Conservation (phyloP, 2,888 invertebrate genomes). For the Tiliacea citrago region DNA sequence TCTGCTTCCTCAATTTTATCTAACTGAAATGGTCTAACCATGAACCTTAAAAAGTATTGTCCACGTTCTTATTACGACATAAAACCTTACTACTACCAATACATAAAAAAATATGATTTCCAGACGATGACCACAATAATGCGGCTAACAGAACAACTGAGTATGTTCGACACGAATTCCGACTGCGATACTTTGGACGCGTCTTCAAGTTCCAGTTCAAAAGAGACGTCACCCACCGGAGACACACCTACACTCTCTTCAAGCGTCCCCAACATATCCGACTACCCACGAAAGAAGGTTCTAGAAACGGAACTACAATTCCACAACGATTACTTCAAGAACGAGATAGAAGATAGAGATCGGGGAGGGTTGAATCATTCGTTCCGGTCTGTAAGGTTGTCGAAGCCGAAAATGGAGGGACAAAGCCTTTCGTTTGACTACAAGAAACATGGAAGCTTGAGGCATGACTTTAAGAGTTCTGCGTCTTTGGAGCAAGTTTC, state of each 20-base stretch:
- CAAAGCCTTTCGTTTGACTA: constrained; percentile 79
- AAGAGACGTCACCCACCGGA: constrained; percentile 91
- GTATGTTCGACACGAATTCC: constrained; percentile 93
- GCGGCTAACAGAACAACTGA: constrained; percentile 94
- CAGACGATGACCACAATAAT: constrained; percentile 93
- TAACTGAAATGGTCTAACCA: too few species aligned
- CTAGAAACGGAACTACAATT: constrained; percentile 78
- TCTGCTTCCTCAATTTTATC: too few species aligned
- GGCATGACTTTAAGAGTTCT: constrained; percentile 78
- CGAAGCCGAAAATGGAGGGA: constrained; percentile 73
- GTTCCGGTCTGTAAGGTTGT: constrained; percentile 78
- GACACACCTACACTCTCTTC: constrained; percentile 82
- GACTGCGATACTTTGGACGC: constrained; percentile 93
- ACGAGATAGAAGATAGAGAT: constrained; percentile 74
- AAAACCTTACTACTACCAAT: neutral
- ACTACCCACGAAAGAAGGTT: constrained; percentile 68
- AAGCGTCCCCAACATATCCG: constrained; percentile 80
- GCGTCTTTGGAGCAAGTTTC: constrained; percentile 83
- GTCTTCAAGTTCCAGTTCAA: constrained; percentile 90
- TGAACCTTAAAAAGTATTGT: too few species aligned
- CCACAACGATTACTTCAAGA: constrained; percentile 84
- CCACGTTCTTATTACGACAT: neutral
- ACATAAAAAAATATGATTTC: constrained; percentile 45
- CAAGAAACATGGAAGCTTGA: constrained; percentile 76
- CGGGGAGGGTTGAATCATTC: constrained; percentile 76